Evolutionary conservation across 2,888 invertebrate species (phyloP).

Genomic region (Anthrax anthrax): DNA sequence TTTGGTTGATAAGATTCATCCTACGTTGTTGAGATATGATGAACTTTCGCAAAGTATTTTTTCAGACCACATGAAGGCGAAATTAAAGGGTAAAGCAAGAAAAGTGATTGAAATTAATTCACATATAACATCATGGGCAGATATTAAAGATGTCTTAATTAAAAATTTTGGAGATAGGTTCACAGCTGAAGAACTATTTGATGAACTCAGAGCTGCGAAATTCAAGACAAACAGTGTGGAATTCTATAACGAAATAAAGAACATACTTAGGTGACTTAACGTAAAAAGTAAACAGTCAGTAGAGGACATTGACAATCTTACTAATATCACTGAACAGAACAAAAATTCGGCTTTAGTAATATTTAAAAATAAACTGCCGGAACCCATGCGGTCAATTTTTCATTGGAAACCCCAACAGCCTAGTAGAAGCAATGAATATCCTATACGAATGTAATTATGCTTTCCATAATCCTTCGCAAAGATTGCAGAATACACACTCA

Average conservation of each 20-base stretch:
- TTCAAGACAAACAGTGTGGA: slow-evolving; percentile 4
- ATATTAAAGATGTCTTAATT: slow-evolving; percentile 1
- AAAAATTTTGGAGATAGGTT: slow-evolving; percentile 7
- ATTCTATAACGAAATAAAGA: slow-evolving; percentile 1
- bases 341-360: neutral
- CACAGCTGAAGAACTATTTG: slow-evolving; percentile 3
- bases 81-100: slow-evolving; percentile 3
- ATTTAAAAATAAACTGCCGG: slow-evolving; percentile 2
- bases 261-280: neutral
- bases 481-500: no score
- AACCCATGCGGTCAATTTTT: slow-evolving; percentile 1
- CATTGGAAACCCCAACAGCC: neutral
- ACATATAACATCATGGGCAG: slow-evolving; percentile 1
- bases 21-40: neutral
- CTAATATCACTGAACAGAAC: neutral
- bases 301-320: neutral
- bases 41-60: slow-evolving; percentile 1
- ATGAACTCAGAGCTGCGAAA: slow-evolving; percentile 1
- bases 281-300: slow-evolving; percentile 1
- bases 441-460: neutral
- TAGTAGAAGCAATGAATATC: neutral
- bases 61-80: slow-evolving; percentile 1
- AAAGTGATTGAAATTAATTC: slow-evolving; percentile 3
- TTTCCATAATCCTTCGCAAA: neutral
- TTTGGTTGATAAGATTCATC: neutral